These are phyloP conservation scores for Rutpela maculata DNA, from an alignment of 2,888 invertebrate genomes.

Conservation along the genomic window DNA sequence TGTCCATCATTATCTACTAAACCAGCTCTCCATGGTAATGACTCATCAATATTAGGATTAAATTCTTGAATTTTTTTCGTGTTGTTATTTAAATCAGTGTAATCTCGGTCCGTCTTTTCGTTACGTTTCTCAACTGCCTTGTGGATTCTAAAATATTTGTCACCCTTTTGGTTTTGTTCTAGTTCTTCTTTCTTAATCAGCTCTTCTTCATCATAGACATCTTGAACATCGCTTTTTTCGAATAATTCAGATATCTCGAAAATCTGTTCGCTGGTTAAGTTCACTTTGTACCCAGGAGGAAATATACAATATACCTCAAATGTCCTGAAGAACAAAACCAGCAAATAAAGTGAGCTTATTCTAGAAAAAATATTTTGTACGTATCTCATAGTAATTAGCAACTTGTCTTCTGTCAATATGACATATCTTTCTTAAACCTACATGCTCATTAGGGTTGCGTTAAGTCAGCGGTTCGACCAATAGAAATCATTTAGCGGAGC, in stretches of 20 bases:
- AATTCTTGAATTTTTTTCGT: conserved; percentile 54
- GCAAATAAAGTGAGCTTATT: background rate
- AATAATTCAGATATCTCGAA: conserved; percentile 70
- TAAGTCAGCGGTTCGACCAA: too few species aligned
- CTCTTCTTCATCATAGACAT: conserved; percentile 72
- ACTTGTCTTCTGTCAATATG: background rate
- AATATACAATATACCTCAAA: conserved; percentile 59
- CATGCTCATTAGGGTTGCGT: too few species aligned
- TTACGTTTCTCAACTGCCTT: conserved; percentile 37
- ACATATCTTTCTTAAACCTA: too few species aligned
- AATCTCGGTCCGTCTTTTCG: conserved; percentile 25
- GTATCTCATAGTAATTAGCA: background rate
- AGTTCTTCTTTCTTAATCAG: conserved; percentile 60
- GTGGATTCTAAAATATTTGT: conserved; percentile 58
- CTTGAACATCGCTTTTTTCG: conserved; percentile 69
- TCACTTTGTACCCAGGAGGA: conserved; percentile 70
- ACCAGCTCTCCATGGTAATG: conserved; percentile 64
- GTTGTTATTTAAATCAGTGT: conserved; percentile 39
- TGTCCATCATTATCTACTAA: conserved; percentile 59
- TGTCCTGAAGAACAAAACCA: background rate
- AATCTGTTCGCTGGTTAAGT: conserved; percentile 68
- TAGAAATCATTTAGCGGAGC: too few species aligned
- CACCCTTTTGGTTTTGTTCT: conserved; percentile 42
- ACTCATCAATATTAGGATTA: conserved; percentile 63
- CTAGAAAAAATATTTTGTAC: background rate